Conservation (phyloP, 2,888 invertebrate genomes). For the Andrena haemorrhoa region DNA sequence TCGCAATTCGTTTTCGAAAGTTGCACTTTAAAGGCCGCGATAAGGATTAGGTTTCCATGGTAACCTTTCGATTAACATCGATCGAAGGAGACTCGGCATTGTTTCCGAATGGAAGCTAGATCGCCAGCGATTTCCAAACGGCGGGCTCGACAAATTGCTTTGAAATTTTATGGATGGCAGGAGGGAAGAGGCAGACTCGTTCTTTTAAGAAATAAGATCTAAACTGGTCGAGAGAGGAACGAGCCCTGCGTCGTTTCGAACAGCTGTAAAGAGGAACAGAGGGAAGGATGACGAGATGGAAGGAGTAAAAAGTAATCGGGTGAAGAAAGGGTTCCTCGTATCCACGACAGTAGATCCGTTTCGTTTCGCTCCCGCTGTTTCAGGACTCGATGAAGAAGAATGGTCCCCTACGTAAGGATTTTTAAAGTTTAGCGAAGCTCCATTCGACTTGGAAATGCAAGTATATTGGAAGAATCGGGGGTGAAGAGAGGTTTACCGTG, state of each 20-base stretch:
- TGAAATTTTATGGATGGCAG: slow-evolving; percentile 6
- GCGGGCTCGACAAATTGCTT: slow-evolving; percentile 7
- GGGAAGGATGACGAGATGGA: slow-evolving; percentile 11
- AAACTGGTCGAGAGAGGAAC: background rate
- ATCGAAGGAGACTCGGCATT: background rate
- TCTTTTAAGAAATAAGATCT: slow-evolving; percentile 27
- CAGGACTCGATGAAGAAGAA: background rate
- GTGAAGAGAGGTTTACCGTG: too few species aligned
- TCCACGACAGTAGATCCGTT: background rate
- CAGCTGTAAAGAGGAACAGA: background rate
- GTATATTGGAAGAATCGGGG: too few species aligned
- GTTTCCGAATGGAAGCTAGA: slow-evolving; percentile 12
- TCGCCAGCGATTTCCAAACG: slow-evolving; percentile 1
- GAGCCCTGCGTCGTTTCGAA: slow-evolving; percentile 4
- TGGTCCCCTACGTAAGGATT: background rate
- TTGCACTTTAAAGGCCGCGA: too few species aligned
- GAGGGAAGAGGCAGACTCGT: background rate
- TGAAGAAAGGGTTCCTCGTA: background rate
- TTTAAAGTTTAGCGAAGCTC: too few species aligned
- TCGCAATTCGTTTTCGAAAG: background rate
- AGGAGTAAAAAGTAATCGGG: slow-evolving; percentile 3
- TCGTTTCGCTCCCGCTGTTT: background rate
- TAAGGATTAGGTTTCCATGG: background rate
- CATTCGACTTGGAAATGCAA: too few species aligned
- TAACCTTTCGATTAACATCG: slow-evolving; percentile 3